These are phyloP conservation scores for Drosophila bifasciata DNA, from an alignment of 1,140 invertebrate genomes.

Conservation along the genomic window DNA sequence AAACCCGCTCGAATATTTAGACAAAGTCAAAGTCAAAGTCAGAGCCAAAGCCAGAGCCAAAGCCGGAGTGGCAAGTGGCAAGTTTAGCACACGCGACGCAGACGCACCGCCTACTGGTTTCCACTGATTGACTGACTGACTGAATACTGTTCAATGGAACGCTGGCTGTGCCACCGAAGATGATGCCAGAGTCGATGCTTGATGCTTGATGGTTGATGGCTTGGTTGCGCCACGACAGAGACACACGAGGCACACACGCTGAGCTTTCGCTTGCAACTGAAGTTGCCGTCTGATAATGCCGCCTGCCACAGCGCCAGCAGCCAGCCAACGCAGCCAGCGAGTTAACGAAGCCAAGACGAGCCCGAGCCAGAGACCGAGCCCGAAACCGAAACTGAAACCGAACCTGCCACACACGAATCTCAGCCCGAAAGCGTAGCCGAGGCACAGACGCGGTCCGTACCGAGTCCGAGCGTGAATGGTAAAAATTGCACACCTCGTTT, in stretches of 20 bases:
- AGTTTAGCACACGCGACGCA: not conserved
- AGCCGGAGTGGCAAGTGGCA: slow-evolving; percentile 4
- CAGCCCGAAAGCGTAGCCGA: slow-evolving; percentile 13
- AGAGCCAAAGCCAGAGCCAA: slow-evolving; percentile 19
- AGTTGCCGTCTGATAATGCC: slow-evolving; percentile 75
- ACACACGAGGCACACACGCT: slow-evolving; percentile 68
- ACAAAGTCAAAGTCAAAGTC: slow-evolving; percentile 23
- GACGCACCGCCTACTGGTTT: not conserved
- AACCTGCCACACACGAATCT: not conserved
- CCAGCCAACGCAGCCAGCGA: slow-evolving; percentile 15
- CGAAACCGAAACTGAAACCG: not conserved
- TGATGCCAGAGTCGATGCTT: not conserved
- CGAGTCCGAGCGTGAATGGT: slow-evolving; percentile 4
- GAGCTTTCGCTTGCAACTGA: slow-evolving; percentile 78
- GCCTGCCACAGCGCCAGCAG: slow-evolving; percentile 17
- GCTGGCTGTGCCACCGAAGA: too few relatives aligned
- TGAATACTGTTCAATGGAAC: not conserved
- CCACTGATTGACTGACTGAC: not conserved
- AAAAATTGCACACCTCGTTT: slow-evolving; percentile 44
- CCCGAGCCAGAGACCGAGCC: slow-evolving; percentile 21
- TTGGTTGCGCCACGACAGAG: slow-evolving; percentile 24
- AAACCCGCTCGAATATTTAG: slow-evolving; percentile 1
- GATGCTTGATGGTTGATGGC: slow-evolving; percentile 12
- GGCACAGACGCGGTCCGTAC: slow-evolving; percentile 3
- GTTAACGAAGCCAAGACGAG: slow-evolving; percentile 10